Percentiles rank a stretch among this genome's conserved stretches.
These are phyloP conservation scores for Magallana gigas DNA, from an alignment of 1,140 invertebrate species.

Conservation along the genomic window DNA sequence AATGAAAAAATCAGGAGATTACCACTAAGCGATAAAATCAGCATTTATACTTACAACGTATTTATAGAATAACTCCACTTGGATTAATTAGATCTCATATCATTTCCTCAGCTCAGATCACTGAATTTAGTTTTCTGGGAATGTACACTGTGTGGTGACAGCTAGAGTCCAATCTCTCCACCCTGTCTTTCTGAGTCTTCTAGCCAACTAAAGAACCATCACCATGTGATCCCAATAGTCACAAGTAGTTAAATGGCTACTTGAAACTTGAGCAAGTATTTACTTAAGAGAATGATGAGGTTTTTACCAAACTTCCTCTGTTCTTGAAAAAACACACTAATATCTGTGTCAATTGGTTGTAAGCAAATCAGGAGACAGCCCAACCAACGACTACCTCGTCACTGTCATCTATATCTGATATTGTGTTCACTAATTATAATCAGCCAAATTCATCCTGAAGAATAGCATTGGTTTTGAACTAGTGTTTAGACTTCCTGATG, in stretches of 20 bases:
- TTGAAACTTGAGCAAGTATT: conserved; percentile 38
- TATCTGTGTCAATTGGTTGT: conserved; percentile 28
- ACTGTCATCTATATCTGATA: background rate
- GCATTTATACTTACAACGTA: too few species aligned
- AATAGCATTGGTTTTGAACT: background rate
- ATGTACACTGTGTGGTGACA: background rate
- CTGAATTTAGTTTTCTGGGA: too few species aligned
- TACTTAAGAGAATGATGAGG: conserved; percentile 28
- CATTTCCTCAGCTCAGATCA: background rate
- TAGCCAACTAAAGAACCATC: background rate
- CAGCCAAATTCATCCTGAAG: too few species aligned
- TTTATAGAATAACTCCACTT: too few species aligned
- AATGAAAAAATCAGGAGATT: too few species aligned
- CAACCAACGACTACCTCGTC: background rate
- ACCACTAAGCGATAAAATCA: too few species aligned
- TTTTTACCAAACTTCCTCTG: background rate
- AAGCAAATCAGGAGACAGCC: background rate
- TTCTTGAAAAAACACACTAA: background rate
- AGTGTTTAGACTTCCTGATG: background rate
- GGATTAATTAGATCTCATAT: background rate
- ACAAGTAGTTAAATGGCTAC: conserved; percentile 36
- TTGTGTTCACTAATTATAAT: background rate
- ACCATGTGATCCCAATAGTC: background rate
- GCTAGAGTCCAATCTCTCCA: background rate
- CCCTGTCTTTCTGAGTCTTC: background rate